Conservation (phyloP, 2,113 vertebrate species). For the Cavia porcellus region DNA sequence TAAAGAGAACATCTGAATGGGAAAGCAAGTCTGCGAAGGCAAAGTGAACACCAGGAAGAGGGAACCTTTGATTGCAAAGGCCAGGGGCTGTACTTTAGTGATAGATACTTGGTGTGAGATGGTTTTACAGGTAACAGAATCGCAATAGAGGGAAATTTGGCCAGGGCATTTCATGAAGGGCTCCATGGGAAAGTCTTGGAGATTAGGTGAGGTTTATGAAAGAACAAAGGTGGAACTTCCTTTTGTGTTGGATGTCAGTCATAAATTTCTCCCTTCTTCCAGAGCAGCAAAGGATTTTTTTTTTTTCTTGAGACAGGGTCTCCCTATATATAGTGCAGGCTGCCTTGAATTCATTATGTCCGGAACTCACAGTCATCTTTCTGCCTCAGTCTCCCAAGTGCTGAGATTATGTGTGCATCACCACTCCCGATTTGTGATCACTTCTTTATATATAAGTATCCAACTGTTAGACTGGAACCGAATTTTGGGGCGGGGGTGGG, state of each 20-base stretch:
- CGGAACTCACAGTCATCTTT: no score
- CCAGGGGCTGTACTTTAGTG: not conserved
- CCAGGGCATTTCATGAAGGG: not conserved
- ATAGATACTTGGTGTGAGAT: not conserved
- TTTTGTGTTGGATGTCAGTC: not conserved
- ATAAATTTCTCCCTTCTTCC: not conserved
- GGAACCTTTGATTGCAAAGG: not conserved
- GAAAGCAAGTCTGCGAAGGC: not conserved
- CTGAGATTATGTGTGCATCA: not conserved
- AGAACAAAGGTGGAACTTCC: not conserved
- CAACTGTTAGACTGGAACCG: not conserved
- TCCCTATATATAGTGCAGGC: not conserved
- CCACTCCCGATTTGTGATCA: not conserved
- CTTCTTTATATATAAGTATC: not conserved
- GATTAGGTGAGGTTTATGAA: not conserved
- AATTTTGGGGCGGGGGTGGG: not conserved
- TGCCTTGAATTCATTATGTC: not conserved
- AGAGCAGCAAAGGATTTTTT: not conserved
- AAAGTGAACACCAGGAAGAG: not conserved
- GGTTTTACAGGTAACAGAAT: not conserved
- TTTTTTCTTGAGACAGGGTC: not conserved
- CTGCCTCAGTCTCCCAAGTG: no score
- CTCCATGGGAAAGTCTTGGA: not conserved
- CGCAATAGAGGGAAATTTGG: not conserved
- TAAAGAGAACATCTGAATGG: not conserved